Base-by-base conservation (phyloP, 2,797 vertebrate species). In the Eulemur mongoz region DNA sequence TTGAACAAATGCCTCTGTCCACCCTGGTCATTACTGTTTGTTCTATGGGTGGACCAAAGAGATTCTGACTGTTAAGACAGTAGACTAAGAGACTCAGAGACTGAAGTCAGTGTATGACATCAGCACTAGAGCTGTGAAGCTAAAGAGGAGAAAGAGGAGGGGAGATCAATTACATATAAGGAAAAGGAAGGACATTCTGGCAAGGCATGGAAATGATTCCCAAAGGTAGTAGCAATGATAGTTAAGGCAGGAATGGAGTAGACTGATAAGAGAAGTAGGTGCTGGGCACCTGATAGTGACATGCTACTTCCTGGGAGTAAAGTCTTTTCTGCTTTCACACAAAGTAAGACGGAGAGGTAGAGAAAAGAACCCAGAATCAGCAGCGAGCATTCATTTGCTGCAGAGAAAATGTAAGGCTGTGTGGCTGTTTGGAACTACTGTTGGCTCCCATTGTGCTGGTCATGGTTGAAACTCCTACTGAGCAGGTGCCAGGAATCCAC, bases 71-170 rank as follows among this genome's bases (percentile, higher is more conserved):
- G 0, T 72, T 40, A 54, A 35, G 20, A 86, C 4, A 14, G n/a
- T 75, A 76, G 15, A 89, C 48, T 30, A n/a, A 67, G 50, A 69
- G 40, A 83, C 70, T 90, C 86, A 70, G 84, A 76, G 30, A 52
- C 5, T 40, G 27, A 72, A 13, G 3, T 45, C 52, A 61, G 7
- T 43, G 76, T 72, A 17, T 38, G 4, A 48, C 83, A 35, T 52
- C 48, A 61, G 14, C 20, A 9, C 45, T 89, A 35, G 61, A 43
- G 23, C 22, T 23, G 3, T 40, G 32, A 67, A 59, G 22, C 23
- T 50, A 48, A 65, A 35, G 14, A 23, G 10, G 7, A 65, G 70
- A 1, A 15, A 43, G 13, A 63, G 12, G 22, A 63, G 1, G n/a
- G 45, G 7, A 8, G 14, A 59, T 54, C n/a, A 48, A 35, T 40